Evolutionary conservation across 2,888 invertebrate genomes (phyloP), one percentile per base, ranked within the genome.

Genomic region (Mythimna albipuncta): DNA sequence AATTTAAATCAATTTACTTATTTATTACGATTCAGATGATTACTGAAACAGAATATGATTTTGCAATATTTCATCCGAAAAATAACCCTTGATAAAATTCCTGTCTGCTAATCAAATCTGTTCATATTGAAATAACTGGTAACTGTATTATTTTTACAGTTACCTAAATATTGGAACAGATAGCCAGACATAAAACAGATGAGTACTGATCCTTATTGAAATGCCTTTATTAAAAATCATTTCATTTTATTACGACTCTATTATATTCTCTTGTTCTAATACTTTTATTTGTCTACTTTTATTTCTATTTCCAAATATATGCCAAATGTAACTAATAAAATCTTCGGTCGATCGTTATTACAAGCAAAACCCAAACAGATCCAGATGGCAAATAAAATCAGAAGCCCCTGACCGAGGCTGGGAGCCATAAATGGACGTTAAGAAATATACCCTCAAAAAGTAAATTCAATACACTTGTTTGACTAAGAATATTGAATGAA

Each of bases 401-500:
- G 77, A 78, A 79, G 71, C 63, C 72, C 72, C 69, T 62, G 71
- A 66, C 81, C 79, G 69, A 73, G 75, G 58, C 75, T 74, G 54
- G 6, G 54, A 79, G 73, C 77, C 77, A 74, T 84, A 72, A 84
- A 70, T 38, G 59, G 62, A 75, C 78, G 64, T 84, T 73, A 70
- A 71, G 64, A 81, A 84, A 83, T 81, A 74, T 74, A 75, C 64
- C 64, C 71, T 77, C 68, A 72, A 79, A 85, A 85, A 82, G 77
- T 81, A 83, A 84, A 82, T 79, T 85, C 81, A 84, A 83, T 85
- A 87, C 87, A 86, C 78, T 86, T 84, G 80, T 86, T 85, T 84
- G 83, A 82, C 84, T 82, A 81, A 82, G 84, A 85, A 88, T 89
- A 89, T 89, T 83, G 88, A 85, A 87, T 78, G 85, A 85, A 85